Evolutionary conservation across 2,888 invertebrate genomes (phyloP).

Genomic region (Drosophila picticornis): DNA sequence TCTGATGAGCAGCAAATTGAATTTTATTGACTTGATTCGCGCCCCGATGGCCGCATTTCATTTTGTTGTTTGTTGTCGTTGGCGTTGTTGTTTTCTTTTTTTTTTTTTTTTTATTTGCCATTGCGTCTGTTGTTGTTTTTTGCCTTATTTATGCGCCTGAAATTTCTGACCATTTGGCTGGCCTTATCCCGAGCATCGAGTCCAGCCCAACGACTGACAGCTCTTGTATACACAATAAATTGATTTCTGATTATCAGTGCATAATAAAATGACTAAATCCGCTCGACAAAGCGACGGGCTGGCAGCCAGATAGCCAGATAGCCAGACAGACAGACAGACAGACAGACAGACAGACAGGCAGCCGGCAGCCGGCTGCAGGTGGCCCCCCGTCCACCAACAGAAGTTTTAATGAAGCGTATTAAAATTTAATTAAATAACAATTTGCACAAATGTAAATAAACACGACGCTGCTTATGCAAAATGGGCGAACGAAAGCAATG

Average conservation of each 20-base stretch:
- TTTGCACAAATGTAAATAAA: constrained; percentile 80
- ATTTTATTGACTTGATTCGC: constrained; percentile 75
- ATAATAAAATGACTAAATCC: constrained; percentile 68
- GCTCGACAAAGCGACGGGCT: constrained; percentile 17
- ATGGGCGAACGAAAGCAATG: constrained; percentile 5
- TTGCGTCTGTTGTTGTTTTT: not conserved
- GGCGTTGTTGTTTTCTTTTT: constrained; percentile 6
- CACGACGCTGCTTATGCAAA: constrained; percentile 72
- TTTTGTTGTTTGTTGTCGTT: constrained; percentile 8
- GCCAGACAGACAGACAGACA: not conserved
- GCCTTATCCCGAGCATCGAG: constrained; percentile 7
- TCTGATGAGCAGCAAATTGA: constrained; percentile 75
- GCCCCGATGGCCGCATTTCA: constrained; percentile 34
- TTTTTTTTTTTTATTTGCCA: not conserved
- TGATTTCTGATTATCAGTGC: constrained; percentile 80
- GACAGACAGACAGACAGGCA: not conserved
- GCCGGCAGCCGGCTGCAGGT: constrained; percentile 24
- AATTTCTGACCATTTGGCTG: constrained; percentile 33
- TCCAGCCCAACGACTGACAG: constrained; percentile 1
- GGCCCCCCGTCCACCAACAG: constrained; percentile 27
- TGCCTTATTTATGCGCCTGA: constrained; percentile 40
- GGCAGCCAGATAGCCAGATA: not conserved
- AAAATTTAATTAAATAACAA: constrained; percentile 81
- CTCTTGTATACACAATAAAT: constrained; percentile 69
- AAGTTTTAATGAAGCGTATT: constrained; percentile 79